Evolutionary conservation across 2,888 invertebrate genomes (phyloP).

Genomic region (Acronicta alni): DNA sequence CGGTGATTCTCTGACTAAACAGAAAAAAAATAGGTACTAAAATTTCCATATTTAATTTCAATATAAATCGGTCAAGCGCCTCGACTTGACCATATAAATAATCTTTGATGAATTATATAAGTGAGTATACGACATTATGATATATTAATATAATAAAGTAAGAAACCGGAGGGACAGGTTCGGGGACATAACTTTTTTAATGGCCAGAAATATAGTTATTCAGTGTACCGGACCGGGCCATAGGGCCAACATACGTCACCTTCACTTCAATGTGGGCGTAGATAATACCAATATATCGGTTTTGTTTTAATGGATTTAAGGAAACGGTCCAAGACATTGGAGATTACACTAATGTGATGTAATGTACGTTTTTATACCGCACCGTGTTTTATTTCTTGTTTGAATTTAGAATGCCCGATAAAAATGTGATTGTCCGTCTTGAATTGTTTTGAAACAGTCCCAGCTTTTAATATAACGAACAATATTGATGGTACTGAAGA

Average conservation of each 20-base stretch:
- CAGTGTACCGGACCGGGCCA: constrained; percentile 61
- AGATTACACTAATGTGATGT: constrained; percentile 59
- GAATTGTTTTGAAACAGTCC: constrained; percentile 46
- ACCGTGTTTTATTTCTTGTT: constrained; percentile 52
- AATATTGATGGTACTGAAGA: constrained; percentile 45
- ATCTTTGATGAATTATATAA: constrained; percentile 82
- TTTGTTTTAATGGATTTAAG: constrained; percentile 72
- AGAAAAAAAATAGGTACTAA: constrained; percentile 59
- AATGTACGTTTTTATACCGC: constrained; percentile 55
- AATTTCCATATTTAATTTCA: constrained; percentile 42
- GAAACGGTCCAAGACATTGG: constrained; percentile 70
- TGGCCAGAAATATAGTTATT: constrained; percentile 81
- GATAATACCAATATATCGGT: constrained; percentile 70
- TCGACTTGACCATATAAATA: constrained; percentile 81
- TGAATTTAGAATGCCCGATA: constrained; percentile 48
- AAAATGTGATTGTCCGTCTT: constrained; percentile 31
- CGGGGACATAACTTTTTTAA: constrained; percentile 75
- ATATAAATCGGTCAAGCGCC: constrained; percentile 75
- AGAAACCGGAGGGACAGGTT: constrained; percentile 69
- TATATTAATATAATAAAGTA: constrained; percentile 72
- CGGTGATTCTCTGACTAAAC: constrained; percentile 13
- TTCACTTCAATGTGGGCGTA: constrained; percentile 74
- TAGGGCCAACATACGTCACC: constrained; percentile 71
- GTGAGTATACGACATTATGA: constrained; percentile 78
- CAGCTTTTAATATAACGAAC: constrained; percentile 47